A percentile compares a stretch with the other conserved stretches of the same genome.
These are phyloP conservation scores for Chloroceryle aenea DNA, from an alignment of 2,113 vertebrate species.

Conservation along the genomic window DNA sequence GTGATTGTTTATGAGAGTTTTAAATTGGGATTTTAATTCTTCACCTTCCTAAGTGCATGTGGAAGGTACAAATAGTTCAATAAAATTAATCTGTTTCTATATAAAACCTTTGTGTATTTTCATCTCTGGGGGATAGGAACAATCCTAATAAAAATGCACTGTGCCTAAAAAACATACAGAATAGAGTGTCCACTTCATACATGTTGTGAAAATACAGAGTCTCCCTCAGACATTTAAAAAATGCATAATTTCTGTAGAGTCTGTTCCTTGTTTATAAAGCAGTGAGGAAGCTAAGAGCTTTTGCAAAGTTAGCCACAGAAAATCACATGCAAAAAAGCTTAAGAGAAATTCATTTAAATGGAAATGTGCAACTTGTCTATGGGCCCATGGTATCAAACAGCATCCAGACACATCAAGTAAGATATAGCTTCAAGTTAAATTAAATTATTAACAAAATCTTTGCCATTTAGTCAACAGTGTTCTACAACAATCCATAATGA, in stretches of 20 bases:
- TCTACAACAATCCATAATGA: background rate
- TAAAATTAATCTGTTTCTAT: background rate
- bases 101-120: background rate
- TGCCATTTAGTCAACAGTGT: background rate
- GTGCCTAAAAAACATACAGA: background rate
- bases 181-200: background rate
- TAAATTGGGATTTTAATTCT: background rate
- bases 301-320: constrained; percentile 53
- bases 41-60: background rate
- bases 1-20: background rate
- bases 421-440: background rate
- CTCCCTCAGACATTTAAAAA: background rate
- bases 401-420: background rate
- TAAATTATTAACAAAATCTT: background rate
- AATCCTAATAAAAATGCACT: background rate
- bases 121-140: background rate
- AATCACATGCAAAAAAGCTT: constrained; percentile 34
- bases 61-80: background rate
- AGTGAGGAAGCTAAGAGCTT: constrained; percentile 9
- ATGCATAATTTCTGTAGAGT: background rate
- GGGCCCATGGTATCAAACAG: background rate
- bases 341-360: background rate
- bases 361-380: background rate
- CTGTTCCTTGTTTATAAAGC: constrained; percentile 52
- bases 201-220: background rate